Evolutionary conservation across 92 coral and sea anemone genomes (phyloP).

Genomic region (Parazoanthus swiftii): DNA sequence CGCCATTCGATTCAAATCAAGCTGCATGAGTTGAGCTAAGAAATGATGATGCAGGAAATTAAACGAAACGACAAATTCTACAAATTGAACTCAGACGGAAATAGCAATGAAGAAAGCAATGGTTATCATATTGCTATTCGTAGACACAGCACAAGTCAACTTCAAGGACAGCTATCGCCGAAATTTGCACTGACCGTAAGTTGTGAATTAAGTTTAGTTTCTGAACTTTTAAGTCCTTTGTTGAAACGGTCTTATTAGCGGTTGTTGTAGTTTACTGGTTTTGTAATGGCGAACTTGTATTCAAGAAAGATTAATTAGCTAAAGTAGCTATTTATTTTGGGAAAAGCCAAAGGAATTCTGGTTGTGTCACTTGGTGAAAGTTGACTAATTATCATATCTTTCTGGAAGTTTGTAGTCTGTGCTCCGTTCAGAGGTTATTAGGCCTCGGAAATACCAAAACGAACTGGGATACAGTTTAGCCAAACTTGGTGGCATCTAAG

Average conservation of each 20-base stretch:
- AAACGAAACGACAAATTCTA: not conserved
- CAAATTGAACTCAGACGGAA: not conserved
- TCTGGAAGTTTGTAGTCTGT: too few relatives aligned
- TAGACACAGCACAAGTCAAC: not conserved
- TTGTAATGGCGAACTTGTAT: too few relatives aligned
- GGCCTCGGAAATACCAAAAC: too few relatives aligned
- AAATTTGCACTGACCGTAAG: conserved; percentile 1
- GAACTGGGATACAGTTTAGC: too few relatives aligned
- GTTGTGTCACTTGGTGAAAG: too few relatives aligned
- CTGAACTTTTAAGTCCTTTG: not conserved
- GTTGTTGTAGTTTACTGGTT: not conserved
- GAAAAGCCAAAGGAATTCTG: too few relatives aligned
- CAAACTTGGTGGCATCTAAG: too few relatives aligned
- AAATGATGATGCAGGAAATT: conserved; percentile 13
- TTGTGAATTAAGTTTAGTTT: not conserved
- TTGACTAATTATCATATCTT: too few relatives aligned
- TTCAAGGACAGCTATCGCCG: not conserved
- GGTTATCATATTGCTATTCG: not conserved
- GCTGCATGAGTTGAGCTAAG: not conserved
- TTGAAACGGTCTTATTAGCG: not conserved
- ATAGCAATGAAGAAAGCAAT: not conserved
- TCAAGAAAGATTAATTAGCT: too few relatives aligned
- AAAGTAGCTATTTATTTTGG: too few relatives aligned
- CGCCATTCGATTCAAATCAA: not conserved
- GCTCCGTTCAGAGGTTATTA: too few relatives aligned